These are phyloP conservation scores for Hippocampus guttulatus DNA, from an alignment of 2,113 vertebrate genomes.

Conservation along the genomic window DNA sequence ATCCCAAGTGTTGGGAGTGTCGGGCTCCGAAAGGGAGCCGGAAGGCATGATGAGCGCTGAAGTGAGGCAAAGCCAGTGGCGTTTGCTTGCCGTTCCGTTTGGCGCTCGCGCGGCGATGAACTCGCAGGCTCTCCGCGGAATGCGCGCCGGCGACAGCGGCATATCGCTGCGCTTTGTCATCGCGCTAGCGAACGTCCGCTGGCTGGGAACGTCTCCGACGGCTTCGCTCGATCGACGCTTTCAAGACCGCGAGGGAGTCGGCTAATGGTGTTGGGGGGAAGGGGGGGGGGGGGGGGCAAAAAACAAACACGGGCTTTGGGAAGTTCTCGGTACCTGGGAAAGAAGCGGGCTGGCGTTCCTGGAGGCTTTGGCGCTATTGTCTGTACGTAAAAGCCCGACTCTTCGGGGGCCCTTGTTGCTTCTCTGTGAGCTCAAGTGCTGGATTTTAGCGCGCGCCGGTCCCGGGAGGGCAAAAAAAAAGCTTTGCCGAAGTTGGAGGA, in stretches of 20 bases:
- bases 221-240: slow-evolving; percentile 66
- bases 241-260: slow-evolving; percentile 58
- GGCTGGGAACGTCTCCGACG: slow-evolving; percentile 59
- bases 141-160: neutral
- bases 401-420: slow-evolving; percentile 69
- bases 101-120: no score
- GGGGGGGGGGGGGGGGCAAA: slow-evolving; percentile 13
- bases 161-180: slow-evolving; percentile 1
- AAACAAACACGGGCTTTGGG: slow-evolving; percentile 49
- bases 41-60: no score
- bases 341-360: slow-evolving; percentile 62
- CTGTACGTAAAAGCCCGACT: slow-evolving; percentile 67
- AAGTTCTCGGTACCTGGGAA: slow-evolving; percentile 69
- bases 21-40: no score
- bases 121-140: no score
- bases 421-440: slow-evolving; percentile 70
- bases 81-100: no score
- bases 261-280: slow-evolving; percentile 60
- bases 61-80: no score
- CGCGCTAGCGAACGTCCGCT: slow-evolving; percentile 34
- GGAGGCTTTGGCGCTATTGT: slow-evolving; percentile 60
- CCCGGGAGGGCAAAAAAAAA: slow-evolving; percentile 58
- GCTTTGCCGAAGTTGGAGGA: slow-evolving; percentile 70
- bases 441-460: slow-evolving; percentile 71
- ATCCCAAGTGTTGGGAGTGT: no score